Conservation (phyloP, 2,888 invertebrate genomes). For the Argyra leucocephala region DNA sequence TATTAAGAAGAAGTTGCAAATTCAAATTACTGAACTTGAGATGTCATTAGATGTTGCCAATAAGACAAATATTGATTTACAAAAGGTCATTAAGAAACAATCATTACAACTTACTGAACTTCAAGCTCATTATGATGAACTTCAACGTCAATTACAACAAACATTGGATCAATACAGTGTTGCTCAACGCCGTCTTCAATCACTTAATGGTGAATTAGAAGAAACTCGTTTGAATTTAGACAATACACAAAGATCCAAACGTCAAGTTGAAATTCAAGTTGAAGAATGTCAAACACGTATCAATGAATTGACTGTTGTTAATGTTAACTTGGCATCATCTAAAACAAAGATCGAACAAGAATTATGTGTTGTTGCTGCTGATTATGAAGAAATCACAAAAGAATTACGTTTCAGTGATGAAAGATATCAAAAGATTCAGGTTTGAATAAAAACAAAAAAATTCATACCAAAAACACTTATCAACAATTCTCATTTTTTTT, state of each 20-base stretch:
- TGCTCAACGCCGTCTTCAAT: conserved; percentile 81
- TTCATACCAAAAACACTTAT: too few species aligned
- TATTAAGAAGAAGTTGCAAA: conserved; percentile 98
- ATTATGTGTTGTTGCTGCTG: conserved; percentile 77
- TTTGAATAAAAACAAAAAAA: conserved; percentile 30
- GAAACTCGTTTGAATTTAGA: conserved; percentile 89
- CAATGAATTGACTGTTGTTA: conserved; percentile 88
- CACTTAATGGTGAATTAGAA: conserved; percentile 88
- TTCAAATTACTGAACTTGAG: conserved; percentile 94
- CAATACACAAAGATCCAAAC: conserved; percentile 85
- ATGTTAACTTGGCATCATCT: conserved; percentile 87
- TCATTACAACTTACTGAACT: conserved; percentile 83
- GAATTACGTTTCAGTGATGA: conserved; percentile 89
- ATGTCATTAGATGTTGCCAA: conserved; percentile 95
- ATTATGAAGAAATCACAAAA: conserved; percentile 96
- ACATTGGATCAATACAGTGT: conserved; percentile 88
- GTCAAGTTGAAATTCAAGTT: conserved; percentile 76
- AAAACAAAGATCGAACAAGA: conserved; percentile 95
- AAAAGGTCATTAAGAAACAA: conserved; percentile 96
- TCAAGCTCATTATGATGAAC: conserved; percentile 91
- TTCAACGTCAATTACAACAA: conserved; percentile 90
- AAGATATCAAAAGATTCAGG: conserved; percentile 84
- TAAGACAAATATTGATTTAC: conserved; percentile 94
- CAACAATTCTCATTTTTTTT: neutral
- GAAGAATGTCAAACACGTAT: conserved; percentile 87